Evolutionary conservation across 1,140 invertebrate genomes (phyloP).

Genomic region (Papilio aristodemus): DNA sequence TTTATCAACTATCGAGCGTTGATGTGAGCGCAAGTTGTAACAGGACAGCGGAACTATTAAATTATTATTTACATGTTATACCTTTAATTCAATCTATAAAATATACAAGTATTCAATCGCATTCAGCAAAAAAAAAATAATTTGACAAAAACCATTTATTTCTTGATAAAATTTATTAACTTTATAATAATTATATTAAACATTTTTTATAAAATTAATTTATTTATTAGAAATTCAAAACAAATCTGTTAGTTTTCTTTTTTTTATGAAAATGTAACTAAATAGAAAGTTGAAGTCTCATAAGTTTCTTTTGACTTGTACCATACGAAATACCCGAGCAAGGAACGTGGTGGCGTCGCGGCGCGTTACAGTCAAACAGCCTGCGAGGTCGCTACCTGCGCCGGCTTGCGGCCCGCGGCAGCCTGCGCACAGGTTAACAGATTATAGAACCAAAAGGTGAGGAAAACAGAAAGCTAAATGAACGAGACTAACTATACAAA

Average conservation of each 20-base stretch:
- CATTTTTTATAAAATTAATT: no score
- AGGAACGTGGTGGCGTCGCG: conserved; percentile 46
- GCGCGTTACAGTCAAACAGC: conserved; percentile 58
- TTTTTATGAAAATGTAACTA: background rate
- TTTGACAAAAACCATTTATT: no score
- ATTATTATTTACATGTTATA: background rate
- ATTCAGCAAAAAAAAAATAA: no score
- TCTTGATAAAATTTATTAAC: no score
- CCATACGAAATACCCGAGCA: conserved; percentile 40
- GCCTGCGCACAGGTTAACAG: background rate
- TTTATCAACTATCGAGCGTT: conserved; percentile 72
- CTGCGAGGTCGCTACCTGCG: conserved; percentile 50
- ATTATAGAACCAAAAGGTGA: conserved; percentile 11
- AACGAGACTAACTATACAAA: no score
- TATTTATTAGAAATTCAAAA: no score
- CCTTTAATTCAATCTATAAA: no score
- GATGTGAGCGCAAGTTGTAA: conserved; percentile 24
- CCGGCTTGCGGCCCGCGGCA: conserved; percentile 47
- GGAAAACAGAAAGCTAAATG: background rate
- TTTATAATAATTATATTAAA: no score
- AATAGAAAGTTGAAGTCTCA: background rate
- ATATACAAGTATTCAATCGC: no score
- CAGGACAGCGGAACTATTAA: conserved; percentile 29
- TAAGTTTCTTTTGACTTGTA: conserved; percentile 2
- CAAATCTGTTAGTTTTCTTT: no score